Conservation (phyloP, 2,888 invertebrate species). For the Aethes cnicana region DNA sequence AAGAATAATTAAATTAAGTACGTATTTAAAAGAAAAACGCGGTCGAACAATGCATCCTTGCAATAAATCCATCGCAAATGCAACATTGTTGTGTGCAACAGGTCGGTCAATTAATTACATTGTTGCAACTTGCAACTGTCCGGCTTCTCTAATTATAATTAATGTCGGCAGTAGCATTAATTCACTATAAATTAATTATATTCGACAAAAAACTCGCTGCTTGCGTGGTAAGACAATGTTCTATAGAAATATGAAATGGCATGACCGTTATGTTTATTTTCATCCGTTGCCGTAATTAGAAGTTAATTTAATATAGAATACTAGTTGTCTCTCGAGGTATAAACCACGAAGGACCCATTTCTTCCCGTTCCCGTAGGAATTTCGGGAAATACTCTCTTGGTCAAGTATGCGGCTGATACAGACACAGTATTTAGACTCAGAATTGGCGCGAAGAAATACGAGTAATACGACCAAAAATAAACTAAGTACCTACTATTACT, state of each 20-base stretch:
- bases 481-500: background rate
- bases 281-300: constrained; percentile 7
- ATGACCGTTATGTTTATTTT: constrained; percentile 13
- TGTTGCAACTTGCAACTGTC: constrained; percentile 39
- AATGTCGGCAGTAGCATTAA: constrained; percentile 41
- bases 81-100: constrained; percentile 42
- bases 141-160: constrained; percentile 35
- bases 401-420: too few relatives aligned
- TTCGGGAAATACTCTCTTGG: too few relatives aligned
- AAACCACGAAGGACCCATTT: too few relatives aligned
- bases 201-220: constrained; percentile 37
- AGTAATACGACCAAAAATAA: too few relatives aligned
- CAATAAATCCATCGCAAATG: constrained; percentile 42
- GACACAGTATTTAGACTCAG: too few relatives aligned
- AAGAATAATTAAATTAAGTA: constrained; percentile 20
- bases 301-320: constrained; percentile 8
- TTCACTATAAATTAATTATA: constrained; percentile 40
- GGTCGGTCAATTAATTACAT: constrained; percentile 42
- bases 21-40: constrained; percentile 39
- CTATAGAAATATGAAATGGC: constrained; percentile 27
- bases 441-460: too few relatives aligned
- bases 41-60: constrained; percentile 42
- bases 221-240: constrained; percentile 32
- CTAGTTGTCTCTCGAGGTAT: background rate
- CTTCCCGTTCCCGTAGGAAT: too few relatives aligned